A percentile compares a stretch with the other conserved stretches of the same genome.
phyloP scores from a whole-genome alignment of 2,797 vertebrate genomes.

The Manis javanica region DNA sequence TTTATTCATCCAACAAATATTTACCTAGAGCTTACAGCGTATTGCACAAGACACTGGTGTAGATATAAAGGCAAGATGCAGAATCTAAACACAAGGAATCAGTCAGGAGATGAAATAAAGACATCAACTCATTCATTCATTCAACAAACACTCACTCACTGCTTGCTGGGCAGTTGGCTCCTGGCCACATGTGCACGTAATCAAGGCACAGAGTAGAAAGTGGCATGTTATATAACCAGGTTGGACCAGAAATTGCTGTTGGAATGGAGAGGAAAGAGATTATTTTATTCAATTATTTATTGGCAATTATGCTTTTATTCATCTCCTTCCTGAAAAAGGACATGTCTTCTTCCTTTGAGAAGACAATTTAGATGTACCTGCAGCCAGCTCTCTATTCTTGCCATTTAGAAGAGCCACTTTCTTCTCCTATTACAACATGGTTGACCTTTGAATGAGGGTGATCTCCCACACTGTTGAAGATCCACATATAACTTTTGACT shows the following conservation, averaged over 20 bases:
- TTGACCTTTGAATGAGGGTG: too few relatives aligned
- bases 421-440: not conserved
- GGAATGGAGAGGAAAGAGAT: not conserved
- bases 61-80: slow-evolving; percentile 33
- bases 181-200: not conserved
- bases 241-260: not conserved
- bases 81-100: not conserved
- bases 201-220: not conserved
- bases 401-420: not conserved
- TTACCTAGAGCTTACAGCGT: slow-evolving; percentile 65
- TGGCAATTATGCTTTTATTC: not conserved
- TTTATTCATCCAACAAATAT: slow-evolving; percentile 77
- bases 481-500: too few relatives aligned
- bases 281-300: not conserved
- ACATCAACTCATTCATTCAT: not conserved
- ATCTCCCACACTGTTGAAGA: too few relatives aligned
- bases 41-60: not conserved
- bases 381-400: not conserved
- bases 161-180: not conserved
- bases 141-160: not conserved
- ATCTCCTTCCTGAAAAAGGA: not conserved
- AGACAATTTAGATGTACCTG: not conserved
- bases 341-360: not conserved
- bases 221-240: not conserved
- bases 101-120: slow-evolving; percentile 42